Conservation (phyloP, 2,888 invertebrate genomes). For the Agrotis segetum region DNA sequence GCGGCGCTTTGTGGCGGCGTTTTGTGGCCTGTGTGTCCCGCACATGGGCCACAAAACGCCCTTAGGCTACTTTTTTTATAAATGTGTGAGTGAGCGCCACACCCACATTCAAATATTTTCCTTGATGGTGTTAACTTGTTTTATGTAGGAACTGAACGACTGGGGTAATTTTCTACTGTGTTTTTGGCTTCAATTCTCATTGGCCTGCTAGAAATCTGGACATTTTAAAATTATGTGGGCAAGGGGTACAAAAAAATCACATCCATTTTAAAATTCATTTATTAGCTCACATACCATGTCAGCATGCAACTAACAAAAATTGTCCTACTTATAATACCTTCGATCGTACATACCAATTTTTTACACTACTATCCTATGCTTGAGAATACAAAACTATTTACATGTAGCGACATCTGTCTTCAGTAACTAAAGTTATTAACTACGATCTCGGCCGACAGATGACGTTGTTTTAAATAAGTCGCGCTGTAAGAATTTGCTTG, state of each 20-base stretch:
- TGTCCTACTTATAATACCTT: slow-evolving; percentile 78
- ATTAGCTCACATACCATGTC: slow-evolving; percentile 76
- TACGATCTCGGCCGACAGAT: slow-evolving; percentile 36
- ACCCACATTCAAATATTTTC: too few species aligned
- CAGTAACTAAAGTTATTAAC: slow-evolving; percentile 23
- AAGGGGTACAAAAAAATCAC: neutral
- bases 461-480: slow-evolving; percentile 27
- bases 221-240: too few species aligned
- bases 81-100: too few species aligned
- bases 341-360: slow-evolving; percentile 46
- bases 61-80: too few species aligned
- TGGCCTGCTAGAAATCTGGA: too few species aligned
- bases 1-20: too few species aligned
- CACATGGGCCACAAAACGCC: too few species aligned
- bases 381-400: slow-evolving; percentile 32
- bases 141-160: too few species aligned
- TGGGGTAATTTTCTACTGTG: too few species aligned
- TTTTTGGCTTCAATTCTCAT: too few species aligned
- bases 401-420: slow-evolving; percentile 50
- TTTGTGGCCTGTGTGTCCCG: too few species aligned
- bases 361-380: slow-evolving; percentile 46
- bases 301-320: slow-evolving; percentile 82
- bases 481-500: slow-evolving; percentile 5
- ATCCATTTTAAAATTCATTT: slow-evolving; percentile 71
- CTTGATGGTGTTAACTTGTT: too few species aligned